These are phyloP conservation scores for Propithecus perrieri DNA, from an alignment of 2,797 vertebrate species.

Conservation along the genomic window DNA sequence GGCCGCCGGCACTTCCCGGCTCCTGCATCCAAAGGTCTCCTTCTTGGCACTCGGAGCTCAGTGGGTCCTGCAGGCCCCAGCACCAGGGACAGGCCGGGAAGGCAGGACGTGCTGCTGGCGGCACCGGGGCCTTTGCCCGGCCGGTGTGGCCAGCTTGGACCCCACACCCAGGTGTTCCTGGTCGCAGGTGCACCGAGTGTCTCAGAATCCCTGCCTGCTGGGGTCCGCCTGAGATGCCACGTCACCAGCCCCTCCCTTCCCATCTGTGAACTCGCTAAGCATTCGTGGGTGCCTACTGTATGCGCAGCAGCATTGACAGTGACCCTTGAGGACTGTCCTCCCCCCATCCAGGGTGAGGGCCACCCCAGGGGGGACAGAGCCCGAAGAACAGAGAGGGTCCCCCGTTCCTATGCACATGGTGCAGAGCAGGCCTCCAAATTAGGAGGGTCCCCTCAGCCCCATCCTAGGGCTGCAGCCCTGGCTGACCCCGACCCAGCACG, in stretches of 20 bases:
- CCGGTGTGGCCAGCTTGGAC: background rate
- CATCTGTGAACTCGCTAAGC: background rate
- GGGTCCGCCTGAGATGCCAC: rapidly evolving
- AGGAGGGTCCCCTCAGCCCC: rapidly evolving
- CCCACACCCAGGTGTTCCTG: rapidly evolving
- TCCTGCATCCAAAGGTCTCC: rapidly evolving
- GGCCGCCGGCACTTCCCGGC: rapidly evolving
- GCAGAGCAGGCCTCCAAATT: background rate
- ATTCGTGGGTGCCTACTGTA: rapidly evolving
- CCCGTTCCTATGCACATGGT: rapidly evolving
- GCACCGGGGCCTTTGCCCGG: rapidly evolving
- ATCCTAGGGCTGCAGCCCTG: rapidly evolving
- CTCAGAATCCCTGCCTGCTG: rapidly evolving
- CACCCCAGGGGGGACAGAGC: rapidly evolving
- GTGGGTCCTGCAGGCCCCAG: background rate
- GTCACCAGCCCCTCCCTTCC: rapidly evolving
- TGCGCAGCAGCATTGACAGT: background rate
- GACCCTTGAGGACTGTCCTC: rapidly evolving
- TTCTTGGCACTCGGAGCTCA: background rate
- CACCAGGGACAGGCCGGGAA: no score
- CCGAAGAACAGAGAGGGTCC: no score
- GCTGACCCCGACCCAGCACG: rapidly evolving
- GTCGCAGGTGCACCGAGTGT: rapidly evolving
- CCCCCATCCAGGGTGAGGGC: rapidly evolving
- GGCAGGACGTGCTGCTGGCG: no score